Conservation (phyloP, 2,113 vertebrate genomes). For the Meriones unguiculatus region DNA sequence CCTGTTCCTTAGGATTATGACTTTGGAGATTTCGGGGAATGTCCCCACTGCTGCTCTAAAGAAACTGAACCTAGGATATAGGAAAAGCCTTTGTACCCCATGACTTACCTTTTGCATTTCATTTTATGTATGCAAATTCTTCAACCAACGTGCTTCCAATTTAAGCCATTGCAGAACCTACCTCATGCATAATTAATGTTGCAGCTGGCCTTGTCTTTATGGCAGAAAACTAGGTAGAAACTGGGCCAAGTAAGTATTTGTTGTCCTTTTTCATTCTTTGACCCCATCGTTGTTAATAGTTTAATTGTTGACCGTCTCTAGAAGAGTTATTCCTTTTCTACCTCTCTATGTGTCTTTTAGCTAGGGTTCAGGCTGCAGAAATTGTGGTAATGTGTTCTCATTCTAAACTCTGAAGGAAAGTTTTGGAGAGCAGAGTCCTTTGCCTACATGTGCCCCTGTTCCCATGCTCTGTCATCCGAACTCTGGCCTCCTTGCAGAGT, state of each 20-base stretch:
- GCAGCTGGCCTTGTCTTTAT: constrained; percentile 87
- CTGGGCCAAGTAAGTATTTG: constrained; percentile 81
- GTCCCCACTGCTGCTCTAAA: neutral
- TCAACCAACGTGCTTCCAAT: constrained; percentile 78
- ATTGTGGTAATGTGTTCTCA: neutral
- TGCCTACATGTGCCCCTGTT: neutral
- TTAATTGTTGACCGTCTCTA: constrained; percentile 58
- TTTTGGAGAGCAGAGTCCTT: neutral
- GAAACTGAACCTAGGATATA: neutral
- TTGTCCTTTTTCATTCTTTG: constrained; percentile 80
- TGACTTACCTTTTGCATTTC: constrained; percentile 35
- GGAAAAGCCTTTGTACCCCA: neutral
- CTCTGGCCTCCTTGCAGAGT: neutral
- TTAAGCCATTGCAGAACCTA: constrained; percentile 76
- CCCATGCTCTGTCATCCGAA: neutral
- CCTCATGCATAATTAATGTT: constrained; percentile 86
- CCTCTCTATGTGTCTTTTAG: constrained; percentile 7
- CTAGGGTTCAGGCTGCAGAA: neutral
- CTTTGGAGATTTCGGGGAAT: neutral
- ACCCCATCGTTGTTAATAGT: constrained; percentile 74
- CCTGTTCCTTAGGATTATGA: neutral
- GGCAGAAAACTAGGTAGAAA: constrained; percentile 84
- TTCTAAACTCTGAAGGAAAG: neutral
- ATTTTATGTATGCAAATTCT: constrained; percentile 83
- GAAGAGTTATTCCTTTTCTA: constrained; percentile 49